Percentiles rank a stretch among this genome's conserved stretches.
phyloP scores from a whole-genome alignment of 2,888 invertebrate species.

The Meiosimyza decipiens region DNA sequence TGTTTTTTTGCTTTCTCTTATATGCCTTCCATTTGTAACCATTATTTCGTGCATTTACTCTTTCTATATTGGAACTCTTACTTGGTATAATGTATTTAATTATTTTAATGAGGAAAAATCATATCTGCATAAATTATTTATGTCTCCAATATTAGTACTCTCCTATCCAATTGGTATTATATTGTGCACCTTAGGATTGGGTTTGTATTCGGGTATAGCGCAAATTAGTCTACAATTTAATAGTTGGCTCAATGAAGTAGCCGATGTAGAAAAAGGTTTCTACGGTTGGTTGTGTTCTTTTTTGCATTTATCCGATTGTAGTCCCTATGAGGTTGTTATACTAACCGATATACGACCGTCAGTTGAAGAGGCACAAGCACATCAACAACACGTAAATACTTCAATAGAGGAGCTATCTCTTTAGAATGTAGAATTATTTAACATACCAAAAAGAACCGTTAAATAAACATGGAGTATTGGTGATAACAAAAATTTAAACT shows the following conservation, averaged over 20 bases:
- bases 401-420: conserved; percentile 67
- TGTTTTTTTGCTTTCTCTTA: conserved; percentile 73
- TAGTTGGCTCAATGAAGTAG: conserved; percentile 78
- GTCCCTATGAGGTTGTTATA: conserved; percentile 75
- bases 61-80: conserved; percentile 79
- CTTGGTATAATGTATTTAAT: conserved; percentile 81
- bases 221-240: conserved; percentile 77
- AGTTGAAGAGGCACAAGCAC: conserved; percentile 48
- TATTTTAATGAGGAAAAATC: conserved; percentile 76
- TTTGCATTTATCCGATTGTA: conserved; percentile 76
- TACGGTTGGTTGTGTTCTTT: conserved; percentile 80
- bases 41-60: conserved; percentile 75
- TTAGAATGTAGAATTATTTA: conserved; percentile 46
- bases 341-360: conserved; percentile 70
- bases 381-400: conserved; percentile 55
- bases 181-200: conserved; percentile 74
- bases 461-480: neutral
- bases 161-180: conserved; percentile 78
- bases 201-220: conserved; percentile 74
- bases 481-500: conserved; percentile 20
- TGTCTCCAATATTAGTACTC: conserved; percentile 76
- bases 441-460: neutral
- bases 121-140: conserved; percentile 72
- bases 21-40: conserved; percentile 76
- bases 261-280: conserved; percentile 82